Conservation (phyloP, 2,113 vertebrate species). For the Orientallactaga bullata region DNA sequence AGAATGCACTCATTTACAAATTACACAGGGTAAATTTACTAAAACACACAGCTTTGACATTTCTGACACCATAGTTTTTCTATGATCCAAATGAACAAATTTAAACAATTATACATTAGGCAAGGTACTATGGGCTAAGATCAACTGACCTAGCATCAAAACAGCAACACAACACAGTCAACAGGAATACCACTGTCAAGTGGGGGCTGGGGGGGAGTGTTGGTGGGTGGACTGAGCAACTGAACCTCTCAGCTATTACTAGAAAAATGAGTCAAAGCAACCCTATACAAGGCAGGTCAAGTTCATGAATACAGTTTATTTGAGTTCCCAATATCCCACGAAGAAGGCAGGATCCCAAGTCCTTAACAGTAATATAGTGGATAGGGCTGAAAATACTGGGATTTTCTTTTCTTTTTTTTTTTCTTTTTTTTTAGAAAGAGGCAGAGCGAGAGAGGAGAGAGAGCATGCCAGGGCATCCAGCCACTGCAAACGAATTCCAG, state of each 20-base stretch:
- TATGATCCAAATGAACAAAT: slow-evolving; percentile 57
- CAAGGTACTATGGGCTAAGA: background rate
- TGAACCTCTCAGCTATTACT: background rate
- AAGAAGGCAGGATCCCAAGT: slow-evolving; percentile 29
- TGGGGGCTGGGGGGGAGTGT: too few relatives aligned
- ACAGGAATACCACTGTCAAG: background rate
- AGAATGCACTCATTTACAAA: slow-evolving; percentile 63
- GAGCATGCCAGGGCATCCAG: too few relatives aligned
- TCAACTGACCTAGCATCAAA: slow-evolving; percentile 25
- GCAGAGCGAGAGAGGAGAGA: too few relatives aligned
- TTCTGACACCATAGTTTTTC: slow-evolving; percentile 50
- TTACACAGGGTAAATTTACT: slow-evolving; percentile 47
- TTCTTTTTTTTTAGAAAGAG: too few relatives aligned
- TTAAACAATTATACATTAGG: background rate
- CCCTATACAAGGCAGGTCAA: background rate
- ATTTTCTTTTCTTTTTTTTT: background rate
- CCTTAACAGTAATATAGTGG: slow-evolving; percentile 34
- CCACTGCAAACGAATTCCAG: too few relatives aligned
- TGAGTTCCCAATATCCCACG: slow-evolving; percentile 10
- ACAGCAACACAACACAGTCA: slow-evolving; percentile 39
- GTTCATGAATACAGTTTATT: slow-evolving; percentile 40
- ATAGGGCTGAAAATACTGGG: background rate
- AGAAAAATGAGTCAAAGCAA: background rate
- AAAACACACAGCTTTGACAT: slow-evolving; percentile 50
- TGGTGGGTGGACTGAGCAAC: background rate